These are phyloP conservation scores for Gryllus bimaculatus DNA, from an alignment of 1,140 invertebrate genomes.

Conservation along the genomic window DNA sequence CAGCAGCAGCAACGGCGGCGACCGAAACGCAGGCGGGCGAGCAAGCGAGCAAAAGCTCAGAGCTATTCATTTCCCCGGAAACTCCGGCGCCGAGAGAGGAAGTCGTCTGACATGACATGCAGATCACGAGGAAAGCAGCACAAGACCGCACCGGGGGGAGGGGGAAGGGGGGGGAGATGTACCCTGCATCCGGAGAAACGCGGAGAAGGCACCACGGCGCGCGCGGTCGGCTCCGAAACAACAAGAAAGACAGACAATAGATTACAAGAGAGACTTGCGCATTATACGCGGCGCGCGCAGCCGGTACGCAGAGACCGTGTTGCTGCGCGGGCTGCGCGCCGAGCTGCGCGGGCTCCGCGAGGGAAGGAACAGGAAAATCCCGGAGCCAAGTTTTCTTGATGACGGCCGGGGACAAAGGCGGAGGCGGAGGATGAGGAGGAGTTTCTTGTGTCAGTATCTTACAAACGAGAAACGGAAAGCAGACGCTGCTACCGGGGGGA, in stretches of 20 bases:
- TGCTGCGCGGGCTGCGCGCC: neutral
- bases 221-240: neutral
- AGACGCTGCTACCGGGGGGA: neutral
- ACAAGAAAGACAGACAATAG: slow-evolving; percentile 10
- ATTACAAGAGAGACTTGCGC: slow-evolving; percentile 7
- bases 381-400: slow-evolving; percentile 13
- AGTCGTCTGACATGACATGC: slow-evolving; percentile 16
- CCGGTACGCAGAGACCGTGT: neutral
- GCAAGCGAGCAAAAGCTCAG: slow-evolving; percentile 13
- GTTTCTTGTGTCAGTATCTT: neutral
- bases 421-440: too few relatives aligned
- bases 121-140: slow-evolving; percentile 9
- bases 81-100: slow-evolving; percentile 7
- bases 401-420: neutral
- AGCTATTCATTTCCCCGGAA: slow-evolving; percentile 16
- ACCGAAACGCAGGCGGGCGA: neutral
- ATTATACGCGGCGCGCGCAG: neutral
- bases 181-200: slow-evolving; percentile 10
- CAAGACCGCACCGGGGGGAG: neutral
- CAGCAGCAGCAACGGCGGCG: neutral
- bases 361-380: slow-evolving; percentile 11
- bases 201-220: neutral
- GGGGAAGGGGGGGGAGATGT: neutral
- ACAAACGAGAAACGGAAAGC: slow-evolving; percentile 11
- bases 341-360: neutral